phyloP scores from a whole-genome alignment of 2,888 invertebrate genomes.

The Margaritifera margaritifera region DNA sequence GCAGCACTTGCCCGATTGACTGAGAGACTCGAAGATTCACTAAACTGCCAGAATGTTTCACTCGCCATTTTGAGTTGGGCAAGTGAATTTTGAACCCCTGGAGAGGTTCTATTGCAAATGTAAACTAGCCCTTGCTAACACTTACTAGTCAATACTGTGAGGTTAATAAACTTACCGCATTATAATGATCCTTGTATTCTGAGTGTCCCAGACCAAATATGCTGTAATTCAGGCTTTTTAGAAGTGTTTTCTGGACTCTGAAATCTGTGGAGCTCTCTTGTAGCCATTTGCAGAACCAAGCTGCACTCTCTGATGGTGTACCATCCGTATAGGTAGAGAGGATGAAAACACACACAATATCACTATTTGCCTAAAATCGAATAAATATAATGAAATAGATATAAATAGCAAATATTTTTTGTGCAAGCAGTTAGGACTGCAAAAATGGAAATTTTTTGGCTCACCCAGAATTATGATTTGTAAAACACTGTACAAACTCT shows the following conservation, averaged over 20 bases:
- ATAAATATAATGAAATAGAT: too few species aligned
- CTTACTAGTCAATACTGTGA: neutral
- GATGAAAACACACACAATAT: slow-evolving; percentile 71
- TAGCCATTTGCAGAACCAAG: slow-evolving; percentile 77
- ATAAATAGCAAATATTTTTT: too few species aligned
- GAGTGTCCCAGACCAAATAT: slow-evolving; percentile 78
- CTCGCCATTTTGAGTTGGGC: too few species aligned
- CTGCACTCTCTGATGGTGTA: slow-evolving; percentile 73
- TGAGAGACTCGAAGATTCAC: too few species aligned
- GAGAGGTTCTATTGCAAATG: neutral
- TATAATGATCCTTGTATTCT: slow-evolving; percentile 70
- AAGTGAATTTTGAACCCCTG: too few species aligned
- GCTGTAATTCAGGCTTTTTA: slow-evolving; percentile 73
- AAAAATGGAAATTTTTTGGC: too few species aligned
- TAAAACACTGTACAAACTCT: too few species aligned
- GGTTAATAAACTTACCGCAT: slow-evolving; percentile 44
- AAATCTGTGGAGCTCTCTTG: slow-evolving; percentile 76
- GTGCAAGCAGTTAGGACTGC: too few species aligned
- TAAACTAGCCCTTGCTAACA: neutral
- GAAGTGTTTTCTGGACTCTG: slow-evolving; percentile 74
- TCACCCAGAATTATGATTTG: too few species aligned
- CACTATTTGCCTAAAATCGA: too few species aligned
- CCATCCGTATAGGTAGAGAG: slow-evolving; percentile 77
- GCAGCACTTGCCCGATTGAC: too few species aligned
- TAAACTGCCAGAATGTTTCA: too few species aligned